phyloP scores from a whole-genome alignment of 1,140 invertebrate genomes.

The Tenebrio molitor region DNA sequence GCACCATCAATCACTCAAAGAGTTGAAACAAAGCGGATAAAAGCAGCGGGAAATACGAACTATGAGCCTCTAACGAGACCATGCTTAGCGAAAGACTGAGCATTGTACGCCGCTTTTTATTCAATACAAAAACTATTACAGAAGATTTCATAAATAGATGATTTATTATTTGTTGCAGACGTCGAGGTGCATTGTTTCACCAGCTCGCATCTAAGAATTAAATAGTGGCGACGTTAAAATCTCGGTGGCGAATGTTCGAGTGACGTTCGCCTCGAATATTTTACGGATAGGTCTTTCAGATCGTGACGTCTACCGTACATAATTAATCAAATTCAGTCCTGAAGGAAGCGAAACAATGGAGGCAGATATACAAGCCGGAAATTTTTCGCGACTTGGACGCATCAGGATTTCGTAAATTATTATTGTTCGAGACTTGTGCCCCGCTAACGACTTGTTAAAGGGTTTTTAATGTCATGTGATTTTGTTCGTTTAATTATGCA shows the following conservation, averaged over 20 bases:
- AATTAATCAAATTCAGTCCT: slow-evolving; percentile 45
- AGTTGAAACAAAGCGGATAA: slow-evolving; percentile 64
- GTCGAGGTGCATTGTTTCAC: slow-evolving; percentile 21
- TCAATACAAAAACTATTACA: slow-evolving; percentile 60
- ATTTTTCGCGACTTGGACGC: slow-evolving; percentile 28
- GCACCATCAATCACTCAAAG: slow-evolving; percentile 64
- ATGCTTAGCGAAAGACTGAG: slow-evolving; percentile 58
- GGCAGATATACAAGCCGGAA: slow-evolving; percentile 15
- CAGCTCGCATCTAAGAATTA: slow-evolving; percentile 1
- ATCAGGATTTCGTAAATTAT: slow-evolving; percentile 21
- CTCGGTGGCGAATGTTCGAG: slow-evolving; percentile 12
- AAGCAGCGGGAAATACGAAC: slow-evolving; percentile 65
- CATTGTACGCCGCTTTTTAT: slow-evolving; percentile 60
- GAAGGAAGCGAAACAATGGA: slow-evolving; percentile 23
- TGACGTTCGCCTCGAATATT: slow-evolving; percentile 8
- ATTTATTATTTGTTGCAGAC: slow-evolving; percentile 54
- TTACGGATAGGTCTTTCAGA: slow-evolving; percentile 41
- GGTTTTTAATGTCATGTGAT: slow-evolving; percentile 31
- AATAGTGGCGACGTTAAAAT: slow-evolving; percentile 12
- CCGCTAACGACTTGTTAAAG: slow-evolving; percentile 25
- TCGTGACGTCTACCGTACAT: slow-evolving; percentile 32
- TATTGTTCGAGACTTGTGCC: slow-evolving; percentile 8
- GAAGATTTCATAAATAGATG: slow-evolving; percentile 63
- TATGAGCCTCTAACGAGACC: slow-evolving; percentile 62
- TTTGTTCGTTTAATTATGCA: slow-evolving; percentile 5